phyloP scores from a whole-genome alignment of 2,113 vertebrate species.

The Anas platyrhynchos region DNA sequence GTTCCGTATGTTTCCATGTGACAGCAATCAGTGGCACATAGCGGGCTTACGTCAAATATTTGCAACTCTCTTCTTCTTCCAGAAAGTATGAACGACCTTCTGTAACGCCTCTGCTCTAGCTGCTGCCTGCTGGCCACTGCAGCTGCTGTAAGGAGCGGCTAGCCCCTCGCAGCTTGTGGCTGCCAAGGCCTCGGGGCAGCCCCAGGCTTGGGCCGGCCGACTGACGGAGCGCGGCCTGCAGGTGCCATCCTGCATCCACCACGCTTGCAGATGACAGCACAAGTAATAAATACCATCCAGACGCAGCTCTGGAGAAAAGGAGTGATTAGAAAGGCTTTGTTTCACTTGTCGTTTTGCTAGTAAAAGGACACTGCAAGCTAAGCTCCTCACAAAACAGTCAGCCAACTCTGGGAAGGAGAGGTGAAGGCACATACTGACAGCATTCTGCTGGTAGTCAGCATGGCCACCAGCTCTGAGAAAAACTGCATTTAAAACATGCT shows the following conservation, averaged over 20 bases:
- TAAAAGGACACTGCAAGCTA: background rate
- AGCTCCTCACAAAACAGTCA: background rate
- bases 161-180: background rate
- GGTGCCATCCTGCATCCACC: background rate
- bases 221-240: rapidly evolving
- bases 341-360: background rate
- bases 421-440: background rate
- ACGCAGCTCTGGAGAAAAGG: background rate
- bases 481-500: background rate
- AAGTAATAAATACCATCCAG: background rate
- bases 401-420: background rate
- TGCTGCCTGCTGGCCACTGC: background rate
- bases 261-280: background rate
- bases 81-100: background rate
- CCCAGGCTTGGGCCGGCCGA: rapidly evolving
- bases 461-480: background rate
- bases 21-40: background rate
- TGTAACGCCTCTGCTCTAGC: background rate
- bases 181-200: background rate
- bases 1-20: rapidly evolving
- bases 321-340: rapidly evolving
- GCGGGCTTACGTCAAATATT: background rate
- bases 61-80: background rate
- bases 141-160: background rate
- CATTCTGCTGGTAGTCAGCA: background rate